phyloP scores from a whole-genome alignment of 2,888 invertebrate species.

The Ichneumon xanthorius region DNA sequence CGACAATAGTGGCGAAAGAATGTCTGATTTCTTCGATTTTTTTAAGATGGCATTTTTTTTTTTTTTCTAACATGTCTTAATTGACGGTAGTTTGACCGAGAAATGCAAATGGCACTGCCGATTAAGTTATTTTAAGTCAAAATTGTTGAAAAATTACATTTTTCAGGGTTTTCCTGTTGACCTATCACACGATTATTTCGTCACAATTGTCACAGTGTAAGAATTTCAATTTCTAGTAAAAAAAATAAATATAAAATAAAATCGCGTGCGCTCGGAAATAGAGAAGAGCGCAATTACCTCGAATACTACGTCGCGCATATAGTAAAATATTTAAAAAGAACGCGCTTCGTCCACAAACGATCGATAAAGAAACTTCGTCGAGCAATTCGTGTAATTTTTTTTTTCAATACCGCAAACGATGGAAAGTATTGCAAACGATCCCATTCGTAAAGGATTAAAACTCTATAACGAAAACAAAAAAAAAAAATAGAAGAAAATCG shows the following conservation, averaged over 20 bases:
- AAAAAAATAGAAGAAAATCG: neutral
- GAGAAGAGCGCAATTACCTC: slow-evolving; percentile 25
- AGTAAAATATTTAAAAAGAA: neutral
- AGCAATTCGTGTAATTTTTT: neutral
- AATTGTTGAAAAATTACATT: neutral
- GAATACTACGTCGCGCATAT: slow-evolving; percentile 17
- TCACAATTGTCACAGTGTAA: neutral
- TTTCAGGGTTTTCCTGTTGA: too few species aligned
- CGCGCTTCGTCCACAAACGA: slow-evolving; percentile 28
- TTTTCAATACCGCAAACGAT: slow-evolving; percentile 10
- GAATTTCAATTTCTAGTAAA: neutral
- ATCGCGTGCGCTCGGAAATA: slow-evolving; percentile 5
- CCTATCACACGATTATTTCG: too few species aligned
- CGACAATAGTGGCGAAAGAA: neutral
- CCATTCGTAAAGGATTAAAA: neutral
- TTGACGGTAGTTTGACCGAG: too few species aligned
- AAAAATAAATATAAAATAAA: neutral
- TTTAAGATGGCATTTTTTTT: neutral
- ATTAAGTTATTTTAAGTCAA: neutral
- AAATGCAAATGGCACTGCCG: too few species aligned
- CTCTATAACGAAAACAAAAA: neutral
- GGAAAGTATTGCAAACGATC: slow-evolving; percentile 38
- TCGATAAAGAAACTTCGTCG: neutral
- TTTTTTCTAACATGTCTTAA: too few species aligned
- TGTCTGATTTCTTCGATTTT: neutral